phyloP scores from a whole-genome alignment of 2,113 vertebrate species.

The Capreolus pygargus region DNA sequence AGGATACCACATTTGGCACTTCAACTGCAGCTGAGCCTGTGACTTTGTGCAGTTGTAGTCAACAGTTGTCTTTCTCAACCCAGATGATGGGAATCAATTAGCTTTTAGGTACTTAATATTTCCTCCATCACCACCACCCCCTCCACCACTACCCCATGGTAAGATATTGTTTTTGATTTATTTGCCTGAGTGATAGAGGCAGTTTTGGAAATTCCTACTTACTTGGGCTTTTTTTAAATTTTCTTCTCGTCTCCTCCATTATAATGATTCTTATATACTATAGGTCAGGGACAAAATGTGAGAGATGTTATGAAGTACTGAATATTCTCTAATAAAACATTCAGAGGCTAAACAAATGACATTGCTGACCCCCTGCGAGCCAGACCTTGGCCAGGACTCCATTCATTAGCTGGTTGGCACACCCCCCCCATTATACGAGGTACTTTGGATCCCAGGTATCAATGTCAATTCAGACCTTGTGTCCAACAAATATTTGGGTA shows the following conservation, averaged over 20 bases:
- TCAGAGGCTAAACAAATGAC: neutral
- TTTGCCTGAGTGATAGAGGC: neutral
- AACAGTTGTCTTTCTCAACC: neutral
- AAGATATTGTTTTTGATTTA: neutral
- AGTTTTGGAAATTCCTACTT: neutral
- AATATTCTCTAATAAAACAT: neutral
- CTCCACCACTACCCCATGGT: neutral
- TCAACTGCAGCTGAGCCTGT: neutral
- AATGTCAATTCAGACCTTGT: neutral
- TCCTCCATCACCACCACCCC: neutral
- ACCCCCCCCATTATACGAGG: neutral
- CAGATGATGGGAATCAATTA: neutral
- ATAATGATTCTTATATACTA: neutral
- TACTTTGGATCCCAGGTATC: neutral
- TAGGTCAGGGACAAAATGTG: neutral
- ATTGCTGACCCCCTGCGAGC: neutral
- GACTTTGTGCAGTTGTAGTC: neutral
- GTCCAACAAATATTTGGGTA: neutral
- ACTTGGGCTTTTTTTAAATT: neutral
- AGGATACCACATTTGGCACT: neutral
- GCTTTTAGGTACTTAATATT: neutral
- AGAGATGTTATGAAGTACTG: neutral
- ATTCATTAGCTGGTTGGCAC: neutral
- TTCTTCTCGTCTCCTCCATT: neutral
- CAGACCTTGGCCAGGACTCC: neutral